Base-by-base conservation (phyloP, 2,797 vertebrate genomes). In the Macropodus opercularis region DNA sequence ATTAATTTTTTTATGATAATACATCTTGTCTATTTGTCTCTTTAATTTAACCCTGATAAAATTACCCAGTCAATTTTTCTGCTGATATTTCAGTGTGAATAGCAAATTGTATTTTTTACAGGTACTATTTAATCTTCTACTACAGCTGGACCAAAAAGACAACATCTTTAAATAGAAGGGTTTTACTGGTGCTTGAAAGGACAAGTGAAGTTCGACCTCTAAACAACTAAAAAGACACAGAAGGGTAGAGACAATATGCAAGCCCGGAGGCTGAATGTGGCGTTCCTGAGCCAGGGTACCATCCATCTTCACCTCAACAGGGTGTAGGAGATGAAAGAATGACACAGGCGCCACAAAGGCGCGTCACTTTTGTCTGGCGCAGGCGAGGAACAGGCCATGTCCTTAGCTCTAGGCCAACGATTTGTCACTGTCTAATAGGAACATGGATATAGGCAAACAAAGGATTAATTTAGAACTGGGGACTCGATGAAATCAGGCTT, bases 291-390 rank as follows among this genome's bases (percentile, higher is more conserved):
- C 73, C 66, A 48, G 55, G 81, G 80, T 77, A 90, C 87, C 82
- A 91, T 91, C 87, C 83, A 91, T 91, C 90, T 90, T 90, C 81
- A 87, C 85, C 86, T 86, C 84, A 89, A 88, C 82, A 77, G 88
- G 87, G 89, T 86, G 87, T 80, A 86, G 48, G 71, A 85, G 87
- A 90, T 89, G 85, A 91, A 90, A 90, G 82, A 77, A 78, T 27
- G 35, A 84, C 71, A 79, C 87, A 85, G 90, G 85, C 89, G 90
- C 90, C 89, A 87, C 87, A 80, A 89, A 52, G 90, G 81, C 88
- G 80, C 85, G 85, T 91, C 87, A 89, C 89, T 90, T 91, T 92
- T 92, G 89, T 92, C 80, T 79, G 64, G 85, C 53, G 6, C 79
- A 81, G 80, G 64, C 75, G 46, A 86, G 88, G 80, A 79, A 90